A percentile compares a stretch with the other conserved stretches of the same genome.
These are phyloP conservation scores for Argyresthia albistria DNA, from an alignment of 2,888 invertebrate species.

Conservation along the genomic window DNA sequence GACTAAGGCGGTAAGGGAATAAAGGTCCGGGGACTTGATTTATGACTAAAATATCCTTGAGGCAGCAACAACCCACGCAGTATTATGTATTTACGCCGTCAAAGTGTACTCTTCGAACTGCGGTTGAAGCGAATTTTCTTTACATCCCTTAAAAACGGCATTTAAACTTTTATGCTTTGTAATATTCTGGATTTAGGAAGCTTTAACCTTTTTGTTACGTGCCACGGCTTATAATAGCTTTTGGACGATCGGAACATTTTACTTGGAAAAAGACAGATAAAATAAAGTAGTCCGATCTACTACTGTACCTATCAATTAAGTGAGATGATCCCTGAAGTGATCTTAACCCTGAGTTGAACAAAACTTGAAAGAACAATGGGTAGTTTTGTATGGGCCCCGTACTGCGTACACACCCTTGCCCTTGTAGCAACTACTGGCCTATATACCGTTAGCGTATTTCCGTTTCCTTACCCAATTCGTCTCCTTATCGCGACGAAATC, in stretches of 20 bases:
- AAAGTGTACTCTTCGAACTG: neutral
- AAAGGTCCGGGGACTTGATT: slow-evolving; percentile 34
- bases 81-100: slow-evolving; percentile 4
- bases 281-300: neutral
- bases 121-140: neutral
- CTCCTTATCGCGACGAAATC: no score
- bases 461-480: no score
- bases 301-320: no score
- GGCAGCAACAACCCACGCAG: slow-evolving; percentile 2
- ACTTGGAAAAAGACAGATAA: neutral
- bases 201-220: neutral
- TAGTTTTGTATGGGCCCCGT: no score
- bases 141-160: neutral
- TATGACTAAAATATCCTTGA: slow-evolving; percentile 36
- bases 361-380: no score
- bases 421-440: no score
- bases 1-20: slow-evolving; percentile 25
- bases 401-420: no score
- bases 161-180: neutral
- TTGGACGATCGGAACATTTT: neutral
- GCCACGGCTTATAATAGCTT: neutral
- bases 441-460: no score
- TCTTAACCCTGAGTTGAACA: no score
- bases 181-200: slow-evolving; percentile 23
- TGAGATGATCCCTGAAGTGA: no score